Evolutionary conservation across 2,797 vertebrate genomes (phyloP).

Genomic region (Leptoclinus maculatus): DNA sequence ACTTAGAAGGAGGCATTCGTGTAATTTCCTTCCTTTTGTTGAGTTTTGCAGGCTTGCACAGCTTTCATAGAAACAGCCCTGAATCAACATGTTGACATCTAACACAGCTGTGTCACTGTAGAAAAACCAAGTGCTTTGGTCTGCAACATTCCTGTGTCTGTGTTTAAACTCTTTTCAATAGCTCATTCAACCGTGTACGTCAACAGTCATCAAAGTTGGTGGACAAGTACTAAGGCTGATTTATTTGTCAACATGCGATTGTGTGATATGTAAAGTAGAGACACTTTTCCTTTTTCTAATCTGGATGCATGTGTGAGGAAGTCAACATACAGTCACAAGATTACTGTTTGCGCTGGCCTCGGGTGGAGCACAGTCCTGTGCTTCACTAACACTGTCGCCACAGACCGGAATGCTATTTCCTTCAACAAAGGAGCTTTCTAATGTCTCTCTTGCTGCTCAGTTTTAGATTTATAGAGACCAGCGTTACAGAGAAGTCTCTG

Average conservation of each 20-base stretch:
- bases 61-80: constrained; percentile 30
- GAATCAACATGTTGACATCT: constrained; percentile 62
- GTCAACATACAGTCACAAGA: constrained; percentile 76
- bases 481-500: constrained; percentile 61
- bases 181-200: constrained; percentile 45
- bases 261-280: constrained; percentile 46
- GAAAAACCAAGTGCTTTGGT: constrained; percentile 64
- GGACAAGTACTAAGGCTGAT: constrained; percentile 4
- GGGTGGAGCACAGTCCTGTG: constrained; percentile 63
- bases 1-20: neutral
- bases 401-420: constrained; percentile 63
- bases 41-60: constrained; percentile 22
- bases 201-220: constrained; percentile 20
- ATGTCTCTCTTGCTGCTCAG: constrained; percentile 53
- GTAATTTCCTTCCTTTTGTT: constrained; percentile 12
- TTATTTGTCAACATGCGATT: constrained; percentile 52
- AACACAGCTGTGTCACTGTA: constrained; percentile 69
- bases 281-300: constrained; percentile 58
- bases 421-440: constrained; percentile 75
- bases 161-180: constrained; percentile 46
- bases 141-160: constrained; percentile 64
- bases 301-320: constrained; percentile 73
- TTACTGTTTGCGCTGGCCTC: constrained; percentile 73
- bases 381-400: constrained; percentile 30
- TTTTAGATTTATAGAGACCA: constrained; percentile 64